Evolutionary conservation across 2,113 vertebrate species (phyloP), one percentile per base, ranked within the genome.

Genomic region (Austrofundulus limnaeus): DNA sequence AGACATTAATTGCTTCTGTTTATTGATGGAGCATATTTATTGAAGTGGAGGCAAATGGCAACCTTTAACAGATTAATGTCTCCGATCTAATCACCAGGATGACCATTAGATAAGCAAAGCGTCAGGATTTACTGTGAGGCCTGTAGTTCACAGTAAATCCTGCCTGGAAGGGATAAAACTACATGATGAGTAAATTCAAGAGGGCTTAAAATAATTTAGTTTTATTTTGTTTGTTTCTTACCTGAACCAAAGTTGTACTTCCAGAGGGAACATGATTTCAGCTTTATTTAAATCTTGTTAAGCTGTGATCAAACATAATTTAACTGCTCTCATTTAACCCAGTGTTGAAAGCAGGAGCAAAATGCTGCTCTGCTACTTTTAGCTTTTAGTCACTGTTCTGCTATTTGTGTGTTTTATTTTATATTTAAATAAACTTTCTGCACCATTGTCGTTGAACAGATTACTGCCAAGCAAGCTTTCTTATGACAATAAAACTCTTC

Each of bases 51-150:
- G 41, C 61, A 77, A 71, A 75, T 52, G 21, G 58, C 70, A 72
- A 53, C 61, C 58, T 76, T 81, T 71, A 57, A 73, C 42, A 75
- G 70, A 85, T 81, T 51, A 77, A 72, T 81, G 63, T 60, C 57
- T 54, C 52, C 24, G 58, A 61, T 76, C 58, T 72, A 66, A 84
- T 83, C 66, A 72, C 37, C 17, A 42, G 49, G 61, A 58, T 58
- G 74, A 64, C 49, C 42, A n/a, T 14, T 16, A 69, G 41, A 34
- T 76, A 74, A 77, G 75, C 67, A 68, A 25, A 55, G 63, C 28
- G 17, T 39, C 17, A 51, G 48, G 60, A 83, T 87, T 85, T 77
- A 84, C 34, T 54, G 54, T 25, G 38, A 67, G 43, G 34, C 25
- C 57, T 58, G 59, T 77, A 70, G 70, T 52, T 14, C 10, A 2